Evolutionary conservation across 2,797 vertebrate genomes (phyloP), one percentile per base, ranked within the genome.

Genomic region (Parotocinclus haroldoi): DNA sequence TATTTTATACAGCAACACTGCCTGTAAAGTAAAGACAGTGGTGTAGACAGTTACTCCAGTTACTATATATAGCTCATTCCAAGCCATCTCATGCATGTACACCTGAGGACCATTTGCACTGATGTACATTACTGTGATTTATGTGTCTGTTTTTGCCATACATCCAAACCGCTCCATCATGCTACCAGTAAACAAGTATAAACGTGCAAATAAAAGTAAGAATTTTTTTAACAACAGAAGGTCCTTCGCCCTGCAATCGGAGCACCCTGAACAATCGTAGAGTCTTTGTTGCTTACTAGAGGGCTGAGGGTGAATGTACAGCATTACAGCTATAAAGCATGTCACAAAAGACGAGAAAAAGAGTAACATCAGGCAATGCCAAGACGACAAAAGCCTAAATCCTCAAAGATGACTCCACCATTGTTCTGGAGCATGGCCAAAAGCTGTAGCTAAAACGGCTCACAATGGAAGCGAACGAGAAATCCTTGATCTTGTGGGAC

Each of bases 401-500:
- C 75, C 69, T 76, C 74, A 71, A 74, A 79, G 75, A 76, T 74
- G 71, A 79, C 75, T 67, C 68, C 55, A 65, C 76, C 61, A 79
- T 76, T 78, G 76, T 76, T 71, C 54, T 67, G 60, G 67, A 55
- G 65, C 58, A 68, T 51, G 72, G 66, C 58, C 57, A 72, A 73
- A 66, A 68, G 67, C 68, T 75, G 70, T 72, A 81, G 73, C 75
- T 68, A 71, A 73, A 74, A 76, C 7, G 54, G 39, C 59, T 72
- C 64, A 74, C 75, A 77, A 77, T 76, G 58, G 71, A 63, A 68
- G 72, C 66, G 73, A 77, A 76, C 64, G 77, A 72, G 69, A 74
- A 74, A 73, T 74, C 69, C 66, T 78, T 76, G 58, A 73, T 79
- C 73, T 73, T 77, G 48, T 50, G 71, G 68, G 71, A 76, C 70